Evolutionary conservation across 2,113 vertebrate species (phyloP), one percentile per base, ranked within the genome.

Genomic region (Macheiramphus alcinus): DNA sequence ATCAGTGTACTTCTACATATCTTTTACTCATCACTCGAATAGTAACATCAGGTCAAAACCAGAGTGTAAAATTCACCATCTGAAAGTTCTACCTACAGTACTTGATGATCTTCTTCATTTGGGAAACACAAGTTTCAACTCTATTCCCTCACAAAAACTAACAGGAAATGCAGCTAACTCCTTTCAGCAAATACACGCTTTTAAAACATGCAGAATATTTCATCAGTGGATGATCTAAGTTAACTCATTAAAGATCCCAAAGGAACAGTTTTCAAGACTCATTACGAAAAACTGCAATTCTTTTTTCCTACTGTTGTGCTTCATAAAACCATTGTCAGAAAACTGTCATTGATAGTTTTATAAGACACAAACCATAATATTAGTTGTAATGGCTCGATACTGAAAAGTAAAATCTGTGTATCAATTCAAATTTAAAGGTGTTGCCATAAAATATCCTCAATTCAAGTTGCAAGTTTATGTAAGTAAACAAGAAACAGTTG

Each of bases 401-500:
- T 84, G 40, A 91, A 72, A 83, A 81, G 23, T 76, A n/a, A 70
- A 38, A 52, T 71, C 65, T 80, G 16, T 48, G 31, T 31, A 48
- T 63, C 31, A 55, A 43, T 26, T 45, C 11, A 65, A 43, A 36
- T 27, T 36, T 55, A 36, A 61, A 48, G 45, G 36, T 8, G 7
- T 87, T 96, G 62, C 79, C 63, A 70, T 31, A 73, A 74, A 50
- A 58, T 18, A 67, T 2, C 42, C 38, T 88, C 67, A 82, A 42
- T 92, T 76, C 68, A 50, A 74, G 40, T 40, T 88, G n/a, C 8
- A n/a, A 36, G 43, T 72, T 95, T 86, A 88, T 23, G 23, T 62
- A 96, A 92, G 17, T 59, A 88, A 94, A 74, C 15, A 68, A 70
- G 58, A 81, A 97, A 75, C 34, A 67, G n/a, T 16, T 87, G 22